Conservation (phyloP, 1,140 invertebrate species). For the Hylaeus volcanicus region DNA sequence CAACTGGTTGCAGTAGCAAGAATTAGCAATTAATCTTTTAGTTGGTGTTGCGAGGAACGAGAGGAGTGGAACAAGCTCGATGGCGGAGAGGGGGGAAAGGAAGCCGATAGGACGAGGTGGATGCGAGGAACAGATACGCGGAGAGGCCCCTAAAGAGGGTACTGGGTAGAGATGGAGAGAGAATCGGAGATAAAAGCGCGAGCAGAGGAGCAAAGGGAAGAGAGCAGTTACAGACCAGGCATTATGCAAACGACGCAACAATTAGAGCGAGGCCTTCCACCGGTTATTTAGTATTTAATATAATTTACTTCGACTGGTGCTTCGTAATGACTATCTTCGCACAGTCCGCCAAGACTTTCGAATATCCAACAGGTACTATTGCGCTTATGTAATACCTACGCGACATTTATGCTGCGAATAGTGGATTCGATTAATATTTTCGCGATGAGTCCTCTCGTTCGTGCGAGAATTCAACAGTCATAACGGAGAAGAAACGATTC, state of each 20-base stretch:
- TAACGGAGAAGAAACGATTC: not conserved
- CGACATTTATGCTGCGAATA: not conserved
- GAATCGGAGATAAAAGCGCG: slow-evolving; percentile 10
- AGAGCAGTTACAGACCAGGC: slow-evolving; percentile 64
- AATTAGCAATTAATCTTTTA: slow-evolving; percentile 76
- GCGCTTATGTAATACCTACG: not conserved
- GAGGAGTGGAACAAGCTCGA: slow-evolving; percentile 29
- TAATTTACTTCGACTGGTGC: slow-evolving; percentile 62
- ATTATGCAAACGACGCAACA: slow-evolving; percentile 79
- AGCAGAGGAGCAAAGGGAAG: slow-evolving; percentile 36
- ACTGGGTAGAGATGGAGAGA: slow-evolving; percentile 25
- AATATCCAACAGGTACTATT: slow-evolving; percentile 37
- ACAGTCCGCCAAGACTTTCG: slow-evolving; percentile 45
- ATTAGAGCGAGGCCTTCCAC: slow-evolving; percentile 74
- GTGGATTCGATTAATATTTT: too few relatives aligned
- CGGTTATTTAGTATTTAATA: slow-evolving; percentile 73
- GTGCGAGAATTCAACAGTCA: too few relatives aligned
- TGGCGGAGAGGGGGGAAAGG: slow-evolving; percentile 17
- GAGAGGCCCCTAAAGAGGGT: slow-evolving; percentile 45
- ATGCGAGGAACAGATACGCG: slow-evolving; percentile 48
- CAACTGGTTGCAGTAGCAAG: slow-evolving; percentile 74
- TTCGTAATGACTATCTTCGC: slow-evolving; percentile 52
- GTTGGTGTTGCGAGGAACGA: slow-evolving; percentile 54
- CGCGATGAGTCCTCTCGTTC: too few relatives aligned
- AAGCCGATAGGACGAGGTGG: slow-evolving; percentile 43